Evolutionary conservation across 2,113 vertebrate species (phyloP).

Genomic region (Salvator merianae): DNA sequence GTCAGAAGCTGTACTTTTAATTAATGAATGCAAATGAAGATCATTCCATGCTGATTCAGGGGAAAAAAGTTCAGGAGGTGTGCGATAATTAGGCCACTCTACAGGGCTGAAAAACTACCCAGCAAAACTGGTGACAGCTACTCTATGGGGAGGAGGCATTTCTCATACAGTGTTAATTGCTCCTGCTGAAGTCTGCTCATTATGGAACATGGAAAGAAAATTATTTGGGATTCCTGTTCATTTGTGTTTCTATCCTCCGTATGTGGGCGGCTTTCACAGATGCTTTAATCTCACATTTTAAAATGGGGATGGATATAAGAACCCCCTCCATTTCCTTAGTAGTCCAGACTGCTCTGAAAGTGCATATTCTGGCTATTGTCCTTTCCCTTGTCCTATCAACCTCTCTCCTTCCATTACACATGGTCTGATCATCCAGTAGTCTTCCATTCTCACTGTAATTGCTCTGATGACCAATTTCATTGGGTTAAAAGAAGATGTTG

Average conservation of each 20-base stretch:
- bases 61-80: slow-evolving; percentile 17
- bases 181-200: slow-evolving; percentile 13
- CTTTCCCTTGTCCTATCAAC: too few relatives aligned
- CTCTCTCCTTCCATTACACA: too few relatives aligned
- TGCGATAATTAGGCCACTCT: not conserved
- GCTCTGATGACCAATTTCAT: too few relatives aligned
- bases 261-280: not conserved
- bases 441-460: too few relatives aligned
- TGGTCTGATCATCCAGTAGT: too few relatives aligned
- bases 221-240: not conserved
- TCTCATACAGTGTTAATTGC: not conserved
- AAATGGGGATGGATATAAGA: not conserved
- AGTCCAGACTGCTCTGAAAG: not conserved
- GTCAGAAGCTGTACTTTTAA: slow-evolving; percentile 27
- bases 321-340: not conserved
- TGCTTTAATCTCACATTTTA: not conserved
- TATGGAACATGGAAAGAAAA: slow-evolving; percentile 7
- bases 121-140: not conserved
- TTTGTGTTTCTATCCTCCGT: not conserved
- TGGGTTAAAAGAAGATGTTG: too few relatives aligned
- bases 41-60: not conserved
- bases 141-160: not conserved
- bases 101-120: slow-evolving; percentile 25
- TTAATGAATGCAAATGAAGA: slow-evolving; percentile 11
- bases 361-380: too few relatives aligned